A percentile compares a stretch with the other conserved stretches of the same genome.
phyloP scores from a whole-genome alignment of 1,140 invertebrate species.

The Magallana angulata region DNA sequence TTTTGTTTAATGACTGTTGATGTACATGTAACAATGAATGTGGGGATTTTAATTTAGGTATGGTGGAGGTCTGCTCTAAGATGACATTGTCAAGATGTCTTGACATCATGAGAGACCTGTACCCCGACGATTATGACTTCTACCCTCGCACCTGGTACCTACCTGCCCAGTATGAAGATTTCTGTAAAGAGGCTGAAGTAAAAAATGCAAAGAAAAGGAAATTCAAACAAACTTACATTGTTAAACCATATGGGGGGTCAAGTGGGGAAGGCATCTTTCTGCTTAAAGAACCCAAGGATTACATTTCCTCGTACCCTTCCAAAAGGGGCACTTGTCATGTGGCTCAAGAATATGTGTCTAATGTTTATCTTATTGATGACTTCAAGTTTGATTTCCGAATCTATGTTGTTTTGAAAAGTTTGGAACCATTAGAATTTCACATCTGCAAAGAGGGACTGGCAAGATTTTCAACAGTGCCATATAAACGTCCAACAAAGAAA shows the following conservation, averaged over 20 bases:
- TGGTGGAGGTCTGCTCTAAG: slow-evolving; percentile 80
- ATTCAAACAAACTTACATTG: slow-evolving; percentile 79
- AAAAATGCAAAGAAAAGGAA: slow-evolving; percentile 65
- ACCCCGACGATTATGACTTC: slow-evolving; percentile 80
- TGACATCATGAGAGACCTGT: slow-evolving; percentile 79
- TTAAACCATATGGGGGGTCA: slow-evolving; percentile 81
- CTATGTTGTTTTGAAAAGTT: slow-evolving; percentile 79
- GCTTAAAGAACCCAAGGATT: slow-evolving; percentile 77
- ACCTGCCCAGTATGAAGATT: slow-evolving; percentile 79
- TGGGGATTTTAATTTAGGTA: slow-evolving; percentile 70
- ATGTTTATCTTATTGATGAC: slow-evolving; percentile 80
- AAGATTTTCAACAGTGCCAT: slow-evolving; percentile 80
- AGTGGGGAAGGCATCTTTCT: slow-evolving; percentile 82
- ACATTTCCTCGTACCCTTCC: slow-evolving; percentile 58
- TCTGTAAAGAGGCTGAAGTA: slow-evolving; percentile 68
- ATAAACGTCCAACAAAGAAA: slow-evolving; percentile 75
- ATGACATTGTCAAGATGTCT: slow-evolving; percentile 80
- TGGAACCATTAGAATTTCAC: slow-evolving; percentile 81
- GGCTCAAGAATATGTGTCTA: slow-evolving; percentile 80
- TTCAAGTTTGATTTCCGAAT: slow-evolving; percentile 82
- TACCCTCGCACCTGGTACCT: slow-evolving; percentile 82
- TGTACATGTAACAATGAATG: too few species aligned
- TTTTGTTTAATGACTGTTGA: too few species aligned
- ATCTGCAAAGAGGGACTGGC: slow-evolving; percentile 80
- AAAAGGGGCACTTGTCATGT: slow-evolving; percentile 72